Conservation (phyloP, 2,113 vertebrate genomes). For the Cepphus grylle region DNA sequence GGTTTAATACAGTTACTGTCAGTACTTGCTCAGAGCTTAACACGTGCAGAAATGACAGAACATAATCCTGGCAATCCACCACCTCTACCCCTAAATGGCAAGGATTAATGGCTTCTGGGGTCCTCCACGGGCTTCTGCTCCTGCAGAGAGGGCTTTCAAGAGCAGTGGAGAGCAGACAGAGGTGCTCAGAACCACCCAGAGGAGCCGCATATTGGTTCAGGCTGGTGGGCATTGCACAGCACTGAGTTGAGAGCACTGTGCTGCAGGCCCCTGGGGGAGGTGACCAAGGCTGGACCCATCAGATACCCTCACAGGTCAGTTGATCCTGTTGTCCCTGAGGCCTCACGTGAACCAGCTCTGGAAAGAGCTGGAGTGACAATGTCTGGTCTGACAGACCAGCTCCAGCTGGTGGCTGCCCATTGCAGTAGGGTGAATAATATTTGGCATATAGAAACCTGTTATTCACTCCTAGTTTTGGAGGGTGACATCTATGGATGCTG, state of each 20-base stretch:
- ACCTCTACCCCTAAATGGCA: not conserved
- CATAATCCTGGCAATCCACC: not conserved
- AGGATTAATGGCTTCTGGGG: not conserved
- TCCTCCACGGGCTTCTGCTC: not conserved
- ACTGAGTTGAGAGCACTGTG: not conserved
- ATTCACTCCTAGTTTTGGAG: not conserved
- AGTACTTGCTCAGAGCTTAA: not conserved
- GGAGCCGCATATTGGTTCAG: not conserved
- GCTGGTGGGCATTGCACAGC: no score
- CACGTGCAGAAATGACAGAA: not conserved
- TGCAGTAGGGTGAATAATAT: not conserved
- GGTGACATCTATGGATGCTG: not conserved
- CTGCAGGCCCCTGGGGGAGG: not conserved
- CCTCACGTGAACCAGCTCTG: rapidly evolving
- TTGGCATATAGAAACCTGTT: not conserved
- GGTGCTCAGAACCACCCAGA: not conserved
- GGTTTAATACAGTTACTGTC: not conserved
- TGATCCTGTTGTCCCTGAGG: not conserved
- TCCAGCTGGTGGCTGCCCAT: not conserved
- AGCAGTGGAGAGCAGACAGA: not conserved
- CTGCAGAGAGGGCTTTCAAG: not conserved
- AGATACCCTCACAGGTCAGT: not conserved
- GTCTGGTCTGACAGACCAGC: not conserved
- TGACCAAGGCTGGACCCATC: not conserved
- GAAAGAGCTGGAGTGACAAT: not conserved